phyloP scores from a whole-genome alignment of 2,888 invertebrate species.

The Dusona sp. region DNA sequence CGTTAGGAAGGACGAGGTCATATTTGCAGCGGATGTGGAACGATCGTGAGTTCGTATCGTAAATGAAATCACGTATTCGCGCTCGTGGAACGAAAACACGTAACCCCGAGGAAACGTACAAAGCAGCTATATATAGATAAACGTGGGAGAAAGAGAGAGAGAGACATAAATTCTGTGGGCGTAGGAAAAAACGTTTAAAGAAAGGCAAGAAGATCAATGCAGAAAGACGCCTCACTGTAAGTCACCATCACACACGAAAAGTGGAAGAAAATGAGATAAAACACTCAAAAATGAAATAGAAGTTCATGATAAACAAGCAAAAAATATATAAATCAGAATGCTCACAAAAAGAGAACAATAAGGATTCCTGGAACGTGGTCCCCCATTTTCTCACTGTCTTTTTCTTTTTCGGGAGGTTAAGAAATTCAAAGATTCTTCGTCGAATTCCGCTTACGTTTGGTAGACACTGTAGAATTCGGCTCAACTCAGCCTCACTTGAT shows the following conservation, averaged over 20 bases:
- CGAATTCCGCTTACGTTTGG: too few relatives aligned
- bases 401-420: too few relatives aligned
- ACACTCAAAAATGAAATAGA: slow-evolving; percentile 10
- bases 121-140: slow-evolving; percentile 17
- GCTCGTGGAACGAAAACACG: slow-evolving; percentile 77
- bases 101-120: slow-evolving; percentile 72
- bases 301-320: slow-evolving; percentile 39
- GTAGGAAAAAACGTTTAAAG: slow-evolving; percentile 18
- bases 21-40: slow-evolving; percentile 77
- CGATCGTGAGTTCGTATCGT: slow-evolving; percentile 82
- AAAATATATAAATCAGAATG: slow-evolving; percentile 78
- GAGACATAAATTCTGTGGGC: neutral
- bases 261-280: neutral
- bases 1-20: slow-evolving; percentile 61
- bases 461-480: neutral
- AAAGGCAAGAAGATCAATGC: slow-evolving; percentile 50
- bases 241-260: slow-evolving; percentile 33
- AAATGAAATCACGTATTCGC: slow-evolving; percentile 84
- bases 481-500: neutral
- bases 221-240: slow-evolving; percentile 28
- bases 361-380: neutral
- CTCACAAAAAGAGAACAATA: slow-evolving; percentile 51
- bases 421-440: too few relatives aligned
- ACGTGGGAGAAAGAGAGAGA: slow-evolving; percentile 55
- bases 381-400: too few relatives aligned